Conservation (phyloP, 1,140 invertebrate species). For the Cheumatopsyche charites region DNA sequence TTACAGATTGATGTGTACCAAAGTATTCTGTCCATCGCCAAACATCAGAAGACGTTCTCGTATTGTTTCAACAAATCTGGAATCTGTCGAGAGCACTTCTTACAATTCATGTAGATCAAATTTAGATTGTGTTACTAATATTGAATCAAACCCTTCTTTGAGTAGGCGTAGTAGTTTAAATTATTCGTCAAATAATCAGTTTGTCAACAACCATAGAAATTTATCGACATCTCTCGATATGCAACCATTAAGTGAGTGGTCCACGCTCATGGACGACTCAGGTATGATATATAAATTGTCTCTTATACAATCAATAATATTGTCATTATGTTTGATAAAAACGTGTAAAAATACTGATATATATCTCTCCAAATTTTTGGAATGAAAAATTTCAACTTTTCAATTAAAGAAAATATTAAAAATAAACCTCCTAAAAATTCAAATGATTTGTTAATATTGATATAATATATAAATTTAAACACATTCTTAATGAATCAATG, state of each 20-base stretch:
- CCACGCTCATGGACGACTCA: slow-evolving; percentile 57
- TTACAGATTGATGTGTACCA: slow-evolving; percentile 69
- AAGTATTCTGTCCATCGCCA: slow-evolving; percentile 65
- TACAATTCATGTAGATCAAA: background rate
- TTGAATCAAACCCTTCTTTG: background rate
- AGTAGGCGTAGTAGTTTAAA: slow-evolving; percentile 14
- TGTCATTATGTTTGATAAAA: background rate
- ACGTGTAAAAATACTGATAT: background rate
- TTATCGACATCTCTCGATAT: slow-evolving; percentile 45
- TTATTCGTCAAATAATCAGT: background rate
- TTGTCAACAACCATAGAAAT: background rate
- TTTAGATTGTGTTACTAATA: background rate
- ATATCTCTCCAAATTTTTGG: too few species aligned
- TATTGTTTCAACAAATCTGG: slow-evolving; percentile 16
- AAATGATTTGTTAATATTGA: too few species aligned
- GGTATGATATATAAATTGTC: slow-evolving; percentile 50
- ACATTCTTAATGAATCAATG: too few species aligned
- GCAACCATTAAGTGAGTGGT: slow-evolving; percentile 54
- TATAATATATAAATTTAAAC: too few species aligned
- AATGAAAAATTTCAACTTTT: too few species aligned
- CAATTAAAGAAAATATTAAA: too few species aligned
- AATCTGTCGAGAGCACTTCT: slow-evolving; percentile 12
- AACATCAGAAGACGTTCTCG: slow-evolving; percentile 28
- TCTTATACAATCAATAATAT: background rate
- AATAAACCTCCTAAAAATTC: too few species aligned